Percentiles rank a stretch among this genome's conserved stretches.
phyloP scores from a whole-genome alignment of 2,797 vertebrate genomes.

The Gadopsis bispinosus region DNA sequence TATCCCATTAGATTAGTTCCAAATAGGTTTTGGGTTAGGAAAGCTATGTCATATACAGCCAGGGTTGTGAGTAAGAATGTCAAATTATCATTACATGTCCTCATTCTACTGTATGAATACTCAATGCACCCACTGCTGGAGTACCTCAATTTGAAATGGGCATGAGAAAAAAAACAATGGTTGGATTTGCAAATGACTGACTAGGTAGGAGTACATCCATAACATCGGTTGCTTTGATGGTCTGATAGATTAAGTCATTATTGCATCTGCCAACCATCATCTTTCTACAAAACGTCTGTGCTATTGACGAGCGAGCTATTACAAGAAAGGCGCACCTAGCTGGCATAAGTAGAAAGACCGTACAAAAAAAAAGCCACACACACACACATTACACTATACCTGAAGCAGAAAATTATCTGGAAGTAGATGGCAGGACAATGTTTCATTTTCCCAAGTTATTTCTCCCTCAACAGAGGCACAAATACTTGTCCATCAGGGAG shows the following conservation, averaged over 20 bases:
- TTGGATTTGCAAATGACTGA: conserved; percentile 25
- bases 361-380: conserved; percentile 11
- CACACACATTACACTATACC: conserved; percentile 56
- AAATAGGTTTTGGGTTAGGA: conserved; percentile 70
- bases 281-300: conserved; percentile 12
- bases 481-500: conserved; percentile 78
- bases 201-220: conserved; percentile 17
- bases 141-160: conserved; percentile 15
- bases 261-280: conserved; percentile 22
- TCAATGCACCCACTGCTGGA: conserved; percentile 13
- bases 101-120: conserved; percentile 27
- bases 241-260: conserved; percentile 44
- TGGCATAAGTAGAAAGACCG: conserved; percentile 52
- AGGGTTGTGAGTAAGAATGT: conserved; percentile 66
- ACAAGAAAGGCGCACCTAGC: conserved; percentile 41
- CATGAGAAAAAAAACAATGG: conserved; percentile 4
- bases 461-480: conserved; percentile 69
- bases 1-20: conserved; percentile 77
- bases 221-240: conserved; percentile 34
- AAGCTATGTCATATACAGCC: conserved; percentile 40
- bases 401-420: conserved; percentile 70
- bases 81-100: conserved; percentile 54
- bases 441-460: conserved; percentile 68
- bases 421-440: conserved; percentile 43
- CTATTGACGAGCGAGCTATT: conserved; percentile 39